These are phyloP conservation scores for Germaria angustata DNA, from an alignment of 2,888 invertebrate species.

Conservation along the genomic window DNA sequence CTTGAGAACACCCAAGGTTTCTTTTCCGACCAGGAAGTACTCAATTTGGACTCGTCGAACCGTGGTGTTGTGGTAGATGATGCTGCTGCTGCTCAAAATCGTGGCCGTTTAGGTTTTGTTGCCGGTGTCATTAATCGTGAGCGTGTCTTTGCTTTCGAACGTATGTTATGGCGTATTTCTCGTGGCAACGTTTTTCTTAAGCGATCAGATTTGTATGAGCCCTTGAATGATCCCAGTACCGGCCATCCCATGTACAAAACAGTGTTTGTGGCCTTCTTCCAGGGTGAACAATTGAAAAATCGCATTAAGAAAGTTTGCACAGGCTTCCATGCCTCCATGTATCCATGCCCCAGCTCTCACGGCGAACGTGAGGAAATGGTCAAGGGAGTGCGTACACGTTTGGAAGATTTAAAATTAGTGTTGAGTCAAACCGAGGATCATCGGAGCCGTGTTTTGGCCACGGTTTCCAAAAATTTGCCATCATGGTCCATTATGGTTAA, in stretches of 20 bases:
- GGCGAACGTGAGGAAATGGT: slow-evolving; percentile 91
- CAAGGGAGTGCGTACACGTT: slow-evolving; percentile 89
- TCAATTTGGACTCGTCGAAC: slow-evolving; percentile 83
- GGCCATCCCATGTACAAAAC: slow-evolving; percentile 87
- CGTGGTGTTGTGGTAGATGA: slow-evolving; percentile 83
- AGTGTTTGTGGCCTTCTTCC: slow-evolving; percentile 90
- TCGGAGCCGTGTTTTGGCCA: slow-evolving; percentile 89
- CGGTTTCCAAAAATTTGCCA: slow-evolving; percentile 91
- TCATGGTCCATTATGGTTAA: slow-evolving; percentile 92
- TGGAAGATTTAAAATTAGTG: slow-evolving; percentile 90
- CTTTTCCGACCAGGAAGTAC: slow-evolving; percentile 79
- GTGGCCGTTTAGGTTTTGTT: slow-evolving; percentile 85
- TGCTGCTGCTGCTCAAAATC: slow-evolving; percentile 73
- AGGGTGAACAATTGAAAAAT: slow-evolving; percentile 92
- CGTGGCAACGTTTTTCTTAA: slow-evolving; percentile 93
- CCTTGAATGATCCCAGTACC: slow-evolving; percentile 88
- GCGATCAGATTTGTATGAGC: slow-evolving; percentile 88
- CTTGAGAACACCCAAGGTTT: slow-evolving; percentile 92
- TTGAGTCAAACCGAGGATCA: slow-evolving; percentile 93
- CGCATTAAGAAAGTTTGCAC: slow-evolving; percentile 93
- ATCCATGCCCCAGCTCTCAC: slow-evolving; percentile 91
- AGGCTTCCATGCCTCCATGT: slow-evolving; percentile 92
- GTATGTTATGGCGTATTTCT: slow-evolving; percentile 93
- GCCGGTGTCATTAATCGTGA: slow-evolving; percentile 93
- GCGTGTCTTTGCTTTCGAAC: slow-evolving; percentile 90